Evolutionary conservation across 2,888 invertebrate genomes (phyloP), one percentile per base, ranked within the genome.

Genomic region (Phanerotoma sp.): DNA sequence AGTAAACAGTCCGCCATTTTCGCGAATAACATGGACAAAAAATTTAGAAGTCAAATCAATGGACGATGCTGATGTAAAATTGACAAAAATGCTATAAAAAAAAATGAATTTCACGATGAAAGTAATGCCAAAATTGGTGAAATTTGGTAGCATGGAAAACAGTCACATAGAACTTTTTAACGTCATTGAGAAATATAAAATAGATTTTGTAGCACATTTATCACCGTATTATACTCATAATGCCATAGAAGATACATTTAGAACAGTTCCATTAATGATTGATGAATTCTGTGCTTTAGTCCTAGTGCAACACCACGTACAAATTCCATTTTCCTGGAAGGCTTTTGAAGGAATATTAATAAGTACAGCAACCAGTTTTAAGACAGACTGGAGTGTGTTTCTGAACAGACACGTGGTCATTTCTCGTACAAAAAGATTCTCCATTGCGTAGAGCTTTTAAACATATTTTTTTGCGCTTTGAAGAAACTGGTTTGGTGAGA

Each of bases 51-150:
- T 47, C 0, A 4, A 41, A 0, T 10, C 5, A 0, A 18, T 35
- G 7, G 10, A 2, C 0, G 62, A 63, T 0, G 32, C 58, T 1
- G 61, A 59, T 11, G 42, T 51, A 3, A 21, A 41, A 5, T 2
- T 40, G 0, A 9, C 66, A 0, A 4, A 49, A 0, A 35, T 20
- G 3, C 16, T 65, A 1, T 42, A 57, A 0, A 3, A 18, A 0
- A 16, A 28, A 9, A 25, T 66, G 22, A 68, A 69, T 45, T 65
- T 65, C n/a, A 56, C 62, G 1, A 1, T 61, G 5, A 22, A 56
- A 15, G 48, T 58, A 33, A 7, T 44, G 5, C 54, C 41, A 1
- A 18, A 28, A 10, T 32, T 49, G 30, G 13, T 3, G 5, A 33
- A 5, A 18, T 30, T 44, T 20, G 10, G 30, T 7, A 28, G 42